Base-by-base conservation (phyloP, 2,888 invertebrate species). In the Nephrotoma guestfalica region DNA sequence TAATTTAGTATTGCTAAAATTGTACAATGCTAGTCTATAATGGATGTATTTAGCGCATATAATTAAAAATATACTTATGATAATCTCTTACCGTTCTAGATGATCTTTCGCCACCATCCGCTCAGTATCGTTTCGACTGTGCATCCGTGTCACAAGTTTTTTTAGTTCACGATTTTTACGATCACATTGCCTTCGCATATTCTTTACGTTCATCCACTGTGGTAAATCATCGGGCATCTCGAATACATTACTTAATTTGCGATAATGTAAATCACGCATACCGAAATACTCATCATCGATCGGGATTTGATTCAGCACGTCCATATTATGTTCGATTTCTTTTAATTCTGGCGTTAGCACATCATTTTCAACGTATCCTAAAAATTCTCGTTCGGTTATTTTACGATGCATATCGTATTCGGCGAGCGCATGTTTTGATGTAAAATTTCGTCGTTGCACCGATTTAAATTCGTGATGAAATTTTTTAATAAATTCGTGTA, bases 401-500 rank as follows among this genome's bases (percentile, higher is more conserved):
- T 84, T 84, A 41, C 11, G 87, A 86, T 86, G 45, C 88, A 86
- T 86, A 18, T 71, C 87, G 86, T 86, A 87, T 88, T 86, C 88
- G 87, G 86, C 87, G 86, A 41, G 43, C 6, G 86, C 45, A 47
- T 51, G 18, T 41, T 45, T 71, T 41, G 88, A 86, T 86, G 88
- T 87, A 57, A 87, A 88, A 86, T 88, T 88, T 18, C 87, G 86
- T 42, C 71, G 57, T 41, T 86, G 84, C 13, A 87, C 88, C 5
- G 41, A 30, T 86, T 88, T 89, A 87, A 92, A 89, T 88, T 93
- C 93, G 86, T 89, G 88, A 87, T 91, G 90, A 89, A 93, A 93
- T 87, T 90, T 90, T 87, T 89, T 88, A 88, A 93, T 90, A 90
- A 93, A 93, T 89, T 91, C 90, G 88, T 89, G 89, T 6, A 93